phyloP scores from a whole-genome alignment of 2,888 invertebrate species.

The Caenorhabditis japonica region DNA sequence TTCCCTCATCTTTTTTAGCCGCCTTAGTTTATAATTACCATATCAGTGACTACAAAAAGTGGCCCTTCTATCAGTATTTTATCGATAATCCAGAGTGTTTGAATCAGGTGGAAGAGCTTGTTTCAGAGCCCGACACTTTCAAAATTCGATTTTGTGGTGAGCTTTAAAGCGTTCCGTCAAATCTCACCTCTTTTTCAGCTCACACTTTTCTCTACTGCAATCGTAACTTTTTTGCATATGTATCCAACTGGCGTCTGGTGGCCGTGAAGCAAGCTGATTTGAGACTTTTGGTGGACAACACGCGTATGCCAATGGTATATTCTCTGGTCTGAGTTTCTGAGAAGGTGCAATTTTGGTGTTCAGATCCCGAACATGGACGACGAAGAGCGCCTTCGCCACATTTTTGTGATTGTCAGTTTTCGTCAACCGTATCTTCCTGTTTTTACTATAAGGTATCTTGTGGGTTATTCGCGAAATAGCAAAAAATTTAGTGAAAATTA shows the following conservation, averaged over 20 bases:
- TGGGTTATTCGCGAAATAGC: no score
- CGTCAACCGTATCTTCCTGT: background rate
- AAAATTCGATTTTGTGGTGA: conserved; percentile 12
- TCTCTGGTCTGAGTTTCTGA: no score
- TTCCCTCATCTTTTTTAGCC: conserved; percentile 4
- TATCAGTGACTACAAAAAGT: conserved; percentile 16
- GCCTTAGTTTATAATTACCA: background rate
- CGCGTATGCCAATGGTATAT: conserved; percentile 22
- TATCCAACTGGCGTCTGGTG: conserved; percentile 23
- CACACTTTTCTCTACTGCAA: conserved; percentile 5
- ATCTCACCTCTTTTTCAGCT: conserved; percentile 9
- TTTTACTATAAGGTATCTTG: conserved; percentile 25
- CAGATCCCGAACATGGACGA: conserved; percentile 11
- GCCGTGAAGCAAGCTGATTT: conserved; percentile 21
- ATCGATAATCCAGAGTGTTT: conserved; percentile 22
- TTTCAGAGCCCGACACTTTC: conserved; percentile 11
- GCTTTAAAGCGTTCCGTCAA: background rate
- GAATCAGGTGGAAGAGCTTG: background rate
- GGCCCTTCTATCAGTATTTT: conserved; percentile 28
- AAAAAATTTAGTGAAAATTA: no score
- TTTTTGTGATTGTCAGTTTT: conserved; percentile 24
- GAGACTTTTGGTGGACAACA: conserved; percentile 18
- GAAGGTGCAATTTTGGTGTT: no score
- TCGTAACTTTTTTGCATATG: conserved; percentile 10
- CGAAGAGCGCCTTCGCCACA: conserved; percentile 20